Base-by-base conservation (phyloP, 2,888 invertebrate genomes). In the Drosophila barbarae region DNA sequence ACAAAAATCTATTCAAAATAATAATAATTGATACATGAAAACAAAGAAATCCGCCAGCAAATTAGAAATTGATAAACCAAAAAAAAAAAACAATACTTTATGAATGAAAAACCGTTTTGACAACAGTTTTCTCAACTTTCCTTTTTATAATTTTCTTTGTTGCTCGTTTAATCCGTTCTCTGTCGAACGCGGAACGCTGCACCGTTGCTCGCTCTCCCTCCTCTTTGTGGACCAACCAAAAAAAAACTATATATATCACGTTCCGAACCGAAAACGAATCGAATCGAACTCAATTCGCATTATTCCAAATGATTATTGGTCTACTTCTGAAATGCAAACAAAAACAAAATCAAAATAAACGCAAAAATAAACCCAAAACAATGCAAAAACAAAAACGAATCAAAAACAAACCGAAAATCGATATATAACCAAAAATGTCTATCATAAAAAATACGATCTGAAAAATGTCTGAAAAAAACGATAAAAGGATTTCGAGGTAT, bases 401-500 rank as follows among this genome's bases (percentile, higher is more conserved):
- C 42, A 52, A 56, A 68, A 49, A 66, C 55, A 52, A 57, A 65
- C 56, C 59, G 56, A 69, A 74, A 72, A 75, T 73, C 73, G 50
- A 72, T 74, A 72, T 63, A 64, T 23, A 23, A 23, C 76, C 58
- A 72, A 59, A 69, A 71, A 74, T 67, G 71, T 51, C 34, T 53
- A 66, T 57, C 36, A 66, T 51, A 63, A 60, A 68, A 65, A 65
- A 59, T 73, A 78, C 73, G 73, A 81, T 72, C 65, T 73, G 74
- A 76, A 68, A 68, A 54, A 65, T 56, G 70, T 74, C 56, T 74
- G 69, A 70, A 69, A 59, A 59, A 68, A 58, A 70, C 71, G 71
- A 74, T 80, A 86, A 88, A 88, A 90, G 90, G 90, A 90, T 89
- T 90, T 90, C 88, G 90, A 90, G 90, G 90, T 90, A 90, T 87